Evolutionary conservation across 2,113 vertebrate genomes (phyloP), one percentile per base, ranked within the genome.

Genomic region (Anhinga rufa): DNA sequence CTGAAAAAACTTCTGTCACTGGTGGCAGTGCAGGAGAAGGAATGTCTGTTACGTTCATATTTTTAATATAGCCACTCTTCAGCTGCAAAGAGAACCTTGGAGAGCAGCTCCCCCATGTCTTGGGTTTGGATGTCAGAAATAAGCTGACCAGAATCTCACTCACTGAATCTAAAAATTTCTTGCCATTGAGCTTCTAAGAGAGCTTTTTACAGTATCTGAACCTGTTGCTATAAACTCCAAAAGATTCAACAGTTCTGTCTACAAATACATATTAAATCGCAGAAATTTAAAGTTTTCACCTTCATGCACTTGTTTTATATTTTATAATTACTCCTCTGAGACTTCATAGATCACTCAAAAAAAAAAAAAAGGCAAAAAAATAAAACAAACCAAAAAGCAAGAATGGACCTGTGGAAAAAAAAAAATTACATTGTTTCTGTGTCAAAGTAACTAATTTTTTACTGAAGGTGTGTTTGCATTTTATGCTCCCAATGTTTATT

Each of bases 41-140:
- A 83, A 31, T 25, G 16, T 66, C 12, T 0, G 0, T 62, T 70
- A 40, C 1, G 1, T 19, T 38, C 26, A 29, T n/a, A 52, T 38
- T 79, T 96, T 85, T 55, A 68, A 72, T 61, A 38, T 1, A 55
- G 34, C 2, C 0, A 0, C 13, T 93, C 87, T 52, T 60, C 26
- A 71, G 12, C 25, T 94, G 54, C 36, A 42, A 74, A 74, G 38
- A 55, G 9, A 72, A 84, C 12, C 28, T 66, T 85, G 46, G 54
- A 91, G 29, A 93, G 16, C 22, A 83, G 17, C 11, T 79, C 19
- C 9, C 32, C 28, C 1, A 0, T 28, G 3, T 10, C 62, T 77
- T 77, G 38, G 25, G 38, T 77, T 40, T 55, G 28, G 38, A 69
- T 46, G 29, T 62, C 75, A 80, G 38, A 70, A 61, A 66, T 55